Evolutionary conservation across 2,888 invertebrate genomes (phyloP).

Genomic region (Plagiodera versicolora): DNA sequence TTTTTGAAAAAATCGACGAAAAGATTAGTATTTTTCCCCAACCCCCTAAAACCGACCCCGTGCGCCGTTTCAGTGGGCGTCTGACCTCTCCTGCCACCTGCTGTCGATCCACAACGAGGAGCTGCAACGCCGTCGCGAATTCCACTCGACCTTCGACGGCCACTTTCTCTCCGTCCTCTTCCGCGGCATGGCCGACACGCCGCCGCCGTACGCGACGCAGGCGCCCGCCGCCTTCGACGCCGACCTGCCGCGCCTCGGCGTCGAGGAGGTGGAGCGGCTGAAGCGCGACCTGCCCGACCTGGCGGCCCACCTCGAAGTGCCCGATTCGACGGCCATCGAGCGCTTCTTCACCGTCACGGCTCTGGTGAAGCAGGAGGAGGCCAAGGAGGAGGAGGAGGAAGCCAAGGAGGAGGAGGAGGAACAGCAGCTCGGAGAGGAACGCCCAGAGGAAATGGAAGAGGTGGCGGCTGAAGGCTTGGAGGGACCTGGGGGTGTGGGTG

Average conservation of each 20-base stretch:
- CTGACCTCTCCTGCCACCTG: slow-evolving; percentile 76
- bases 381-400: slow-evolving; percentile 34
- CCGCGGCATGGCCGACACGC: slow-evolving; percentile 86
- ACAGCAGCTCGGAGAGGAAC: slow-evolving; percentile 50
- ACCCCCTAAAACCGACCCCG: background rate
- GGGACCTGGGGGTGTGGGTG: no score
- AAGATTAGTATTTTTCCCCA: no score
- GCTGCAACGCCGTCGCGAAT: slow-evolving; percentile 74
- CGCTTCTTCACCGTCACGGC: slow-evolving; percentile 63
- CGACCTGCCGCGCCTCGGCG: slow-evolving; percentile 39
- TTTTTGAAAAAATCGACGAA: no score
- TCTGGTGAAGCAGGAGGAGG: slow-evolving; percentile 37
- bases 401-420: no score
- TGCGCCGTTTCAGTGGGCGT: slow-evolving; percentile 70
- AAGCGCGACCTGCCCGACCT: slow-evolving; percentile 66
- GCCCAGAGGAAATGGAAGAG: no score
- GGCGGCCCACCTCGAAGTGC: slow-evolving; percentile 64
- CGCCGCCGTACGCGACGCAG: slow-evolving; percentile 78
- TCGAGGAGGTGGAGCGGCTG: slow-evolving; percentile 65
- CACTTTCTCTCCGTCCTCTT: slow-evolving; percentile 86
- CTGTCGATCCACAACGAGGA: slow-evolving; percentile 84
- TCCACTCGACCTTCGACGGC: slow-evolving; percentile 76
- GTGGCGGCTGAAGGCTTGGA: no score
- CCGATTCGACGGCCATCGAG: slow-evolving; percentile 70
- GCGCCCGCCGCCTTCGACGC: slow-evolving; percentile 75